A percentile compares a stretch with the other conserved stretches of the same genome.
Conservation (phyloP, 2,888 invertebrate genomes). For the Drosophila silvestris region DNA sequence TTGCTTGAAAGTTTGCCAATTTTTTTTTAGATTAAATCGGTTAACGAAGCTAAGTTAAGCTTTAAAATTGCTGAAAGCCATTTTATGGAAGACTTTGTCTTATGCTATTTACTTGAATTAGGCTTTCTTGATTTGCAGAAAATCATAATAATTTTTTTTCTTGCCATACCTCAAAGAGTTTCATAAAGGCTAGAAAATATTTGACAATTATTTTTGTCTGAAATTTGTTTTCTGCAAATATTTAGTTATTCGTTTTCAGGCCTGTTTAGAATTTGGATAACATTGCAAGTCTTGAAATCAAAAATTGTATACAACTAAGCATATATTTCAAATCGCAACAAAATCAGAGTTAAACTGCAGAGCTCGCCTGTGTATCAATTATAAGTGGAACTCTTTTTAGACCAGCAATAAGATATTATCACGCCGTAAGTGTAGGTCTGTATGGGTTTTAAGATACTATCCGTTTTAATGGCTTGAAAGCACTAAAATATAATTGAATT, state of each 20-base stretch:
- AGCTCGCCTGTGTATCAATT: constrained; percentile 2
- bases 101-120: neutral
- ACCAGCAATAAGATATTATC: neutral
- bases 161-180: no score
- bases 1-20: neutral
- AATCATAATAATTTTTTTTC: neutral
- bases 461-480: constrained; percentile 7
- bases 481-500: constrained; percentile 27
- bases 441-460: constrained; percentile 1
- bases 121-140: neutral
- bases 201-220: neutral
- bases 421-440: neutral
- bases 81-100: neutral
- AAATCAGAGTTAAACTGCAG: neutral
- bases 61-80: neutral
- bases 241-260: neutral
- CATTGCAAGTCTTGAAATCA: neutral
- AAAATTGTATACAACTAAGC: neutral
- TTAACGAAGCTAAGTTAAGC: neutral
- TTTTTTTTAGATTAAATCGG: neutral
- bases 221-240: no score
- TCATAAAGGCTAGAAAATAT: neutral
- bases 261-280: neutral
- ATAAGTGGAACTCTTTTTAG: constrained; percentile 4
- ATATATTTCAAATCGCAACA: neutral